Conservation (phyloP, 2,888 invertebrate species). For the Brenthis ino region DNA sequence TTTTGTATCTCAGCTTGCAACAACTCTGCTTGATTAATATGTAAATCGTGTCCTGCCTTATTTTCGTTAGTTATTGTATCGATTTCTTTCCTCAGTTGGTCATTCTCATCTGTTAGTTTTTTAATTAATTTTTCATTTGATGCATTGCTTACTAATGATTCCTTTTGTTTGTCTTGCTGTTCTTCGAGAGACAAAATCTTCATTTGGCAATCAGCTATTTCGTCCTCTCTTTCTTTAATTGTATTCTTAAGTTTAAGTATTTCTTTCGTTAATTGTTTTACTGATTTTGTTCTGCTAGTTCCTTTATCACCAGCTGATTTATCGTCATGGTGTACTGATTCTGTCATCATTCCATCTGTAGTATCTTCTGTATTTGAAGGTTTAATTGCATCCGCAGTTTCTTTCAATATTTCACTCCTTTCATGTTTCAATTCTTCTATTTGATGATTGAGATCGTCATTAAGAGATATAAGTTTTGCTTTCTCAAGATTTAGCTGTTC, state of each 20-base stretch:
- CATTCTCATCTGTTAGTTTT: conserved; percentile 67
- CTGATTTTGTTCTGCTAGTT: conserved; percentile 65
- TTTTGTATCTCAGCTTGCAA: conserved; percentile 65
- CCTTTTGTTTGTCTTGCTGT: conserved; percentile 72
- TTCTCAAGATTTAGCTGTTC: conserved; percentile 74
- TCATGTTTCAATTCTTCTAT: conserved; percentile 72
- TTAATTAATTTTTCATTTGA: conserved; percentile 71
- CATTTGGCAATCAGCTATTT: conserved; percentile 78
- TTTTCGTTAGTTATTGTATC: conserved; percentile 53
- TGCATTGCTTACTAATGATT: conserved; percentile 57
- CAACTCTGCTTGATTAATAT: conserved; percentile 56
- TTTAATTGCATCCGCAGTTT: conserved; percentile 66
- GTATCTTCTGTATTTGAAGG: conserved; percentile 59
- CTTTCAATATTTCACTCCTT: conserved; percentile 69
- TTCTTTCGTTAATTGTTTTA: conserved; percentile 78
- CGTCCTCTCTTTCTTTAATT: conserved; percentile 78
- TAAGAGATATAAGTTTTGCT: conserved; percentile 58
- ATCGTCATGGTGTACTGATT: conserved; percentile 62
- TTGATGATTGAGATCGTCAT: conserved; percentile 66
- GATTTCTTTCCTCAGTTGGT: conserved; percentile 66
- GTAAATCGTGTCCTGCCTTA: conserved; percentile 54
- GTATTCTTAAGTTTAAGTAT: conserved; percentile 76
- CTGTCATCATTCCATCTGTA: conserved; percentile 54
- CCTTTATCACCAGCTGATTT: conserved; percentile 64
- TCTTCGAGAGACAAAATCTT: conserved; percentile 77